Evolutionary conservation across 1,140 invertebrate species (phyloP).

Genomic region (Campoletis sonorensis): DNA sequence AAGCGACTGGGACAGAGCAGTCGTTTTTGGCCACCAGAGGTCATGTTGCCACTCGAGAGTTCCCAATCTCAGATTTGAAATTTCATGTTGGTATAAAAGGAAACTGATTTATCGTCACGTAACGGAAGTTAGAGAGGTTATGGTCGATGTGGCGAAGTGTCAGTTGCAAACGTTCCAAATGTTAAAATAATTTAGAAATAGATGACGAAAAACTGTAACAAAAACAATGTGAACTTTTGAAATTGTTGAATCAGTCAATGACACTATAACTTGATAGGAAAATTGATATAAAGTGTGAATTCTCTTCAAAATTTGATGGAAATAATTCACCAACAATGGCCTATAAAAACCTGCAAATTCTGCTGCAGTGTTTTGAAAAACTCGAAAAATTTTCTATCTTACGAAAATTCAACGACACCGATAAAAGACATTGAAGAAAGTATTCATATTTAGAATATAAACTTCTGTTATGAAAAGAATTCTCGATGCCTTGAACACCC

Average conservation of each 20-base stretch:
- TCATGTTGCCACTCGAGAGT: too few relatives aligned
- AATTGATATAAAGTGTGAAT: not conserved
- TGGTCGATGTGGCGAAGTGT: not conserved
- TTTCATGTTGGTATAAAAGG: not conserved
- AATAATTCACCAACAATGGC: slow-evolving; percentile 6
- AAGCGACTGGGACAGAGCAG: too few relatives aligned
- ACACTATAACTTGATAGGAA: not conserved
- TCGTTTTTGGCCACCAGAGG: too few relatives aligned
- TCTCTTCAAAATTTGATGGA: not conserved
- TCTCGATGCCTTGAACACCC: slow-evolving; percentile 32
- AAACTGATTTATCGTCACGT: not conserved
- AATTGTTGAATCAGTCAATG: not conserved
- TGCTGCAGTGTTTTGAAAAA: slow-evolving; percentile 2
- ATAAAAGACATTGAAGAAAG: too few relatives aligned
- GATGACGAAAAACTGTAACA: not conserved
- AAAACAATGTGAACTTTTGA: not conserved
- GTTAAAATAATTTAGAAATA: not conserved
- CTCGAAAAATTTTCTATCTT: not conserved
- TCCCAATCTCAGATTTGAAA: too few relatives aligned
- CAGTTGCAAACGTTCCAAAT: not conserved
- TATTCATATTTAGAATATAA: too few relatives aligned
- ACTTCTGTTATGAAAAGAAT: not conserved
- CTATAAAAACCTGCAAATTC: not conserved
- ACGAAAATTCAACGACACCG: too few relatives aligned
- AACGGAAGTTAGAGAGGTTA: not conserved